Evolutionary conservation across 2,113 vertebrate species (phyloP).

Genomic region (Oenanthe melanoleuca): DNA sequence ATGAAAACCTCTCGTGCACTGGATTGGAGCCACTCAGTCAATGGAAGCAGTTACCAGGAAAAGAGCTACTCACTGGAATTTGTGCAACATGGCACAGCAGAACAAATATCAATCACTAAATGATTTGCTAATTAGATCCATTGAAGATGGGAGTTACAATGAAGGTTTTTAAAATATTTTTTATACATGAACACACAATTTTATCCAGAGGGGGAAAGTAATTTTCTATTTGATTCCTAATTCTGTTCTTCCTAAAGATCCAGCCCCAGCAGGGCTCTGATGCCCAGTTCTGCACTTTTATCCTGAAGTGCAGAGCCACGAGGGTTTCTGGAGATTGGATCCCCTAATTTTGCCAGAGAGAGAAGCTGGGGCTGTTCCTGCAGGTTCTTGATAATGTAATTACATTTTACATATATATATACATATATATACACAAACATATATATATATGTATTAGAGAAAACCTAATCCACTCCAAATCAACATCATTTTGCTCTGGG

Average conservation of each 20-base stretch:
- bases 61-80: background rate
- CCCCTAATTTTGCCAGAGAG: background rate
- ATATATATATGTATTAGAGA: background rate
- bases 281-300: accelerated
- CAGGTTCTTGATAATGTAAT: background rate
- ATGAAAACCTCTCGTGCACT: background rate
- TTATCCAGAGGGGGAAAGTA: background rate
- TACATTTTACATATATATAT: background rate
- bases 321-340: background rate
- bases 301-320: background rate
- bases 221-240: background rate
- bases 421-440: too few relatives aligned
- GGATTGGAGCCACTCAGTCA: background rate
- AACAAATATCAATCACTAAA: background rate
- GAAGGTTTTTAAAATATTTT: background rate
- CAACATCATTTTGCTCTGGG: background rate
- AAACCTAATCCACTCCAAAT: background rate
- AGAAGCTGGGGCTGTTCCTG: background rate
- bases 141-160: background rate
- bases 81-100: background rate
- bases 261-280: background rate
- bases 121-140: background rate
- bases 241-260: background rate
- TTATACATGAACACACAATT: background rate
- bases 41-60: background rate